Percentiles rank a stretch among this genome's conserved stretches.
Conservation (phyloP, 2,113 vertebrate genomes). For the Brachypodius melanocephalos region DNA sequence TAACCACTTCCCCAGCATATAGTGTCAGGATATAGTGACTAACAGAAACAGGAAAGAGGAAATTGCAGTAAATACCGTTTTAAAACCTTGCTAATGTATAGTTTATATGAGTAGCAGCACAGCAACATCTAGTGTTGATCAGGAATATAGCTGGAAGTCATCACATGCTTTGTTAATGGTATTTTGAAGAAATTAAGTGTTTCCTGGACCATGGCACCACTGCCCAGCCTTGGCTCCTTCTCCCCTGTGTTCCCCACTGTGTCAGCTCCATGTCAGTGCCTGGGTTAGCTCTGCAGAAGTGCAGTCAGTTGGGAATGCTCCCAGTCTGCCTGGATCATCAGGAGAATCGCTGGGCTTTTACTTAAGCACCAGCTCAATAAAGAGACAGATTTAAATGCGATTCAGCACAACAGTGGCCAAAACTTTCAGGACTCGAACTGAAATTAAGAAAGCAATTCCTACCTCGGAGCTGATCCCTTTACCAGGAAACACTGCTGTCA, state of each 20-base stretch:
- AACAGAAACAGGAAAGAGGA: constrained; percentile 20
- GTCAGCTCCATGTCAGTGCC: background rate
- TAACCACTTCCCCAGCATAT: background rate
- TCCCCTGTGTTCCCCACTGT: fast-evolving
- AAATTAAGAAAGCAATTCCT: background rate
- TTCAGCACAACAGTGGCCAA: background rate
- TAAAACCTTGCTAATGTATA: background rate
- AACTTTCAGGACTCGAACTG: background rate
- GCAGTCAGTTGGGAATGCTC: background rate
- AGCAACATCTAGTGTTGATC: constrained; percentile 76
- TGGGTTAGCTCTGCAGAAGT: background rate
- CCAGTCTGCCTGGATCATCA: background rate
- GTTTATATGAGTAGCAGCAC: constrained; percentile 62
- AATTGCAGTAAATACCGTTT: background rate
- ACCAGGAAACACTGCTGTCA: background rate
- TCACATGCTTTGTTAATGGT: fast-evolving
- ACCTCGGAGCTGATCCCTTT: background rate
- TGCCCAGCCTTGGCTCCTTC: background rate
- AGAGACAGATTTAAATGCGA: fast-evolving
- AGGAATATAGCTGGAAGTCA: constrained; percentile 55
- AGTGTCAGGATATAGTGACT: background rate
- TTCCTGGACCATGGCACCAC: background rate
- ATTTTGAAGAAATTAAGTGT: background rate
- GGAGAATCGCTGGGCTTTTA: background rate
- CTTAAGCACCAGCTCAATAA: background rate